Evolutionary conservation across 2,888 invertebrate species (phyloP).

Genomic region (Camptogramma bilineatum): DNA sequence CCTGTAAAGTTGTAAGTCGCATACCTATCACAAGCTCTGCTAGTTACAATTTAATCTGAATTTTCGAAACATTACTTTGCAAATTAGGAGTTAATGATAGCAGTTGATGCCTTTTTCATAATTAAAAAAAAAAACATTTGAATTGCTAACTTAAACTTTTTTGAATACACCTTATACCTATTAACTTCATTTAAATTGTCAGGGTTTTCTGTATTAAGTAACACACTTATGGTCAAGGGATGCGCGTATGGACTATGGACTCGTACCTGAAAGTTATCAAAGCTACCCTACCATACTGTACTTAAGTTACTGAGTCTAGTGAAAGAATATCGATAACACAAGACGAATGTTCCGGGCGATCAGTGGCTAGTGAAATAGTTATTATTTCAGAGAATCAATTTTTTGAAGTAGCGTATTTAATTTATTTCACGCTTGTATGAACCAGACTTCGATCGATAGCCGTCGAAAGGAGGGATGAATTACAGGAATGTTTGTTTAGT

Average conservation of each 20-base stretch:
- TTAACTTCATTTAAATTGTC: not conserved
- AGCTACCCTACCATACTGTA: not conserved
- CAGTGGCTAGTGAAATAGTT: slow-evolving; percentile 28
- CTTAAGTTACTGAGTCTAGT: not conserved
- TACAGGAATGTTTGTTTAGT: slow-evolving; percentile 23
- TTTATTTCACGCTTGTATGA: slow-evolving; percentile 36
- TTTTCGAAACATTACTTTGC: not conserved
- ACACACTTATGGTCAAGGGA: not conserved
- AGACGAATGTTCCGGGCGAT: slow-evolving; percentile 27
- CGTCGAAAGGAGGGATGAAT: slow-evolving; percentile 15
- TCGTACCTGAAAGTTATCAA: too few species aligned
- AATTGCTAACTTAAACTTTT: not conserved
- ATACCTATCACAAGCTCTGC: not conserved
- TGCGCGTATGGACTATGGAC: too few species aligned
- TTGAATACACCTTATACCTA: not conserved
- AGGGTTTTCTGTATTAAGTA: not conserved
- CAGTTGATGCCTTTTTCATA: not conserved
- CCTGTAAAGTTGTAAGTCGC: slow-evolving; percentile 7
- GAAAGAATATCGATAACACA: slow-evolving; percentile 24
- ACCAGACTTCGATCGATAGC: slow-evolving; percentile 30
- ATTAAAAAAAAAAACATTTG: not conserved
- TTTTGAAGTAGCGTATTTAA: slow-evolving; percentile 37
- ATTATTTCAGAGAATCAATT: slow-evolving; percentile 37
- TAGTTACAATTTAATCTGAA: not conserved
- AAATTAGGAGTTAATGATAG: not conserved